phyloP scores from a whole-genome alignment of 2,888 invertebrate species.

The Cantharis rufa region DNA sequence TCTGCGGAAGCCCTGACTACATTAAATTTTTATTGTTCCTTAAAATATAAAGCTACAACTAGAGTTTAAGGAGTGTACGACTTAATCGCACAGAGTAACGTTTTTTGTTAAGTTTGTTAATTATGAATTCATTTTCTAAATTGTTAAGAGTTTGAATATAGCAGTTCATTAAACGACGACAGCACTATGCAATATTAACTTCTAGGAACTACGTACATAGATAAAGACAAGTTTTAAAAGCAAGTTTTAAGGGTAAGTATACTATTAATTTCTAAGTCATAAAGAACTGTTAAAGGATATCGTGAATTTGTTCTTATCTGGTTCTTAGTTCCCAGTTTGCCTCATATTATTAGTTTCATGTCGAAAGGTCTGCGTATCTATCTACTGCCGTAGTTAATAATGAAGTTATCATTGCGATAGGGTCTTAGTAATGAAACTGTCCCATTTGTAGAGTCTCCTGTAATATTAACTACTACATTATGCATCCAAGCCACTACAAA shows the following conservation, averaged over 20 bases:
- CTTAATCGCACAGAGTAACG: background rate
- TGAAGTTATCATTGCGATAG: slow-evolving; percentile 50
- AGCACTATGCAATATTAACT: background rate
- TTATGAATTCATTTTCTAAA: background rate
- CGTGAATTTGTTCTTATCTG: slow-evolving; percentile 17
- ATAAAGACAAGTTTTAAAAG: background rate
- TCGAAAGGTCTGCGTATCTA: slow-evolving; percentile 49
- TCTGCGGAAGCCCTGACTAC: no score
- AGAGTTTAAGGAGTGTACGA: background rate
- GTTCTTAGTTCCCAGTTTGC: slow-evolving; percentile 15
- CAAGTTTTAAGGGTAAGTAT: background rate
- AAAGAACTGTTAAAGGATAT: slow-evolving; percentile 3
- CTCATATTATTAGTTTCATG: slow-evolving; percentile 41
- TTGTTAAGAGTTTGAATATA: background rate
- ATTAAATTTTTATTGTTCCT: background rate
- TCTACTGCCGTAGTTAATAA: slow-evolving; percentile 47
- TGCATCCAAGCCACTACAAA: slow-evolving; percentile 35
- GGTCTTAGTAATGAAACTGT: slow-evolving; percentile 49
- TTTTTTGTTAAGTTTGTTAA: background rate
- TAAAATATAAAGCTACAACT: background rate
- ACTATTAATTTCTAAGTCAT: background rate
- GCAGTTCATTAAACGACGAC: background rate
- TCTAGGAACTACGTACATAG: background rate
- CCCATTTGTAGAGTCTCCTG: slow-evolving; percentile 47
- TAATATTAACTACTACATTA: slow-evolving; percentile 50